Conservation (phyloP, 2,888 invertebrate genomes). For the Physocephala rufipes region DNA sequence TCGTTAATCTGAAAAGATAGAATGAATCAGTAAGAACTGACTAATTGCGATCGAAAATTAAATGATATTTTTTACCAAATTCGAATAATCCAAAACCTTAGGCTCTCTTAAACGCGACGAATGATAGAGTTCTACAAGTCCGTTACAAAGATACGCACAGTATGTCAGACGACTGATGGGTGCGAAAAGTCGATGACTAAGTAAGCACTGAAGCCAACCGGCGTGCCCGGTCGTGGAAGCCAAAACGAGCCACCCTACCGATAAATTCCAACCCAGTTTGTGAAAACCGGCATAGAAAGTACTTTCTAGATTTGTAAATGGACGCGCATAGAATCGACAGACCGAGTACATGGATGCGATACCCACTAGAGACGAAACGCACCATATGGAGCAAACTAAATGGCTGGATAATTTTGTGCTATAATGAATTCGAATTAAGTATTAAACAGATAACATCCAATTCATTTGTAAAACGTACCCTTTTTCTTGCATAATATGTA, state of each 20-base stretch:
- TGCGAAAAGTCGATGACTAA: constrained; percentile 67
- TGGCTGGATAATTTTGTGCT: constrained; percentile 65
- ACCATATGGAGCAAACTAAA: constrained; percentile 58
- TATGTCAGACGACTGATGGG: constrained; percentile 77
- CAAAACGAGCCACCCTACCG: constrained; percentile 74
- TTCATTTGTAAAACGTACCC: constrained; percentile 60
- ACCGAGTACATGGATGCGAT: constrained; percentile 72
- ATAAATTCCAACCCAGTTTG: constrained; percentile 74
- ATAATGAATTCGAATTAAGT: constrained; percentile 36
- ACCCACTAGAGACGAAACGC: constrained; percentile 64
- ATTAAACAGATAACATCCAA: constrained; percentile 14
- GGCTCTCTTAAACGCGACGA: constrained; percentile 72
- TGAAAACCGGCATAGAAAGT: constrained; percentile 74
- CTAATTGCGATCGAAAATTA: neutral
- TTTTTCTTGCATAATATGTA: constrained; percentile 72
- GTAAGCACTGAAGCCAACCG: constrained; percentile 63
- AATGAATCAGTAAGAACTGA: neutral
- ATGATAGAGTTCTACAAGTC: constrained; percentile 74
- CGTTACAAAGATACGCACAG: constrained; percentile 78
- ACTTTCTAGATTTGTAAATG: constrained; percentile 70
- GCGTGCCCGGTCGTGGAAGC: constrained; percentile 75
- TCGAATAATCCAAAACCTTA: constrained; percentile 71
- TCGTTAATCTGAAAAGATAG: constrained; percentile 67
- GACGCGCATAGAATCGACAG: constrained; percentile 72
- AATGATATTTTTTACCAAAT: constrained; percentile 75